Conservation (phyloP, 2,113 vertebrate species). For the Tursiops truncatus region DNA sequence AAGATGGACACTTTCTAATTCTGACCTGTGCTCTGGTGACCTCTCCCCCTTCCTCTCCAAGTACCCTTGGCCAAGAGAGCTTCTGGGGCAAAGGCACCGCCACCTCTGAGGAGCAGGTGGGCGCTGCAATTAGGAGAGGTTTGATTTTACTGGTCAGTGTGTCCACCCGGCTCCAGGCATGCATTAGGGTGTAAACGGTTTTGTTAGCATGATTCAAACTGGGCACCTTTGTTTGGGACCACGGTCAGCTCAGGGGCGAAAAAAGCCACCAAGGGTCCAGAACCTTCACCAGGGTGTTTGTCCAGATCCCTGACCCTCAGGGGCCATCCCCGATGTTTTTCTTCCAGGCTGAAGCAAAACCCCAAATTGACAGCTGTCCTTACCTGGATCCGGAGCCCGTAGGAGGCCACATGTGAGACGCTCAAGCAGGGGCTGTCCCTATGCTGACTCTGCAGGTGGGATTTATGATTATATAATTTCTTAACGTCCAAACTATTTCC, state of each 20-base stretch:
- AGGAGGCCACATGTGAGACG: accelerated
- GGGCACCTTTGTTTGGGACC: neutral
- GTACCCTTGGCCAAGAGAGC: too few species aligned
- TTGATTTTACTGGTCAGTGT: accelerated
- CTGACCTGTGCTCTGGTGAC: neutral
- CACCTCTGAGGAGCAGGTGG: neutral
- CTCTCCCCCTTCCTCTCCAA: neutral
- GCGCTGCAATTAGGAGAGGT: neutral
- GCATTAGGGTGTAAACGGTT: accelerated
- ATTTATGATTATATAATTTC: neutral
- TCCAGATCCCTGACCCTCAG: too few species aligned
- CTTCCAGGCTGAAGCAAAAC: neutral
- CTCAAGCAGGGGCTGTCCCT: accelerated
- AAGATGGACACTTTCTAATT: accelerated
- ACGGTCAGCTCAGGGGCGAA: neutral
- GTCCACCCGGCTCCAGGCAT: accelerated
- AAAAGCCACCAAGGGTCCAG: neutral
- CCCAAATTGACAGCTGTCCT: too few species aligned
- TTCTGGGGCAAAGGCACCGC: neutral
- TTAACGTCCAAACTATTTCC: neutral
- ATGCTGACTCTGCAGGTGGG: neutral
- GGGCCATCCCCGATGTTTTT: too few species aligned
- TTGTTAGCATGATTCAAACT: neutral
- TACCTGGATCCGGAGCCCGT: accelerated
- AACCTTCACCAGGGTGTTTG: neutral